Percentiles rank a stretch among this genome's conserved stretches.
These are phyloP conservation scores for Epinephelus fuscoguttatus DNA, from an alignment of 2,113 vertebrate species.

Conservation along the genomic window DNA sequence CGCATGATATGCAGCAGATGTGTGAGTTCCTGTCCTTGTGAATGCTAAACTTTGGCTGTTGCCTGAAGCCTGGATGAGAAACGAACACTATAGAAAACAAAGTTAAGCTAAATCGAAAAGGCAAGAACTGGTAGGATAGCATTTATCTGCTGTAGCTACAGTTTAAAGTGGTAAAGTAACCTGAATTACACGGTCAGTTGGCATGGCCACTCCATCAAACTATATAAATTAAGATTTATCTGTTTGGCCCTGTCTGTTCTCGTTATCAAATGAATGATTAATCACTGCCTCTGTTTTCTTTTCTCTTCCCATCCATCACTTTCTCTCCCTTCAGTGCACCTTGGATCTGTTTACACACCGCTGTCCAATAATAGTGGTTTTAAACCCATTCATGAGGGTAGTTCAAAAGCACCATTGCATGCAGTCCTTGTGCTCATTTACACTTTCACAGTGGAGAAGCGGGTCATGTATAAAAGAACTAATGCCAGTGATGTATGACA, in stretches of 20 bases:
- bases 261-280: slow-evolving; percentile 4
- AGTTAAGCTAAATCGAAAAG: background rate
- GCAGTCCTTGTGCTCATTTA: background rate
- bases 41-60: background rate
- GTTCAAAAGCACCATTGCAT: background rate
- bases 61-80: slow-evolving; percentile 18
- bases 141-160: background rate
- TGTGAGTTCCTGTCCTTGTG: slow-evolving; percentile 25
- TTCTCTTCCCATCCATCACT: slow-evolving; percentile 1
- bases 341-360: background rate
- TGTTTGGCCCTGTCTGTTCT: background rate
- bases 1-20: slow-evolving; percentile 57
- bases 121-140: background rate
- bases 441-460: background rate
- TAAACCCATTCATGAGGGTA: background rate
- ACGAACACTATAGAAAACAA: background rate
- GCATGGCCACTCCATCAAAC: slow-evolving; percentile 6
- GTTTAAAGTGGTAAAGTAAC: background rate
- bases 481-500: background rate
- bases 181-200: background rate
- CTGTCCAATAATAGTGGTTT: slow-evolving; percentile 15
- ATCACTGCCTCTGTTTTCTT: slow-evolving; percentile 3
- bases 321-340: background rate
- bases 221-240: slow-evolving; percentile 12
- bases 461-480: background rate